Percentiles rank a stretch among this genome's conserved stretches.
phyloP scores from a whole-genome alignment of 2,113 vertebrate genomes.

The Apteryx owenii region DNA sequence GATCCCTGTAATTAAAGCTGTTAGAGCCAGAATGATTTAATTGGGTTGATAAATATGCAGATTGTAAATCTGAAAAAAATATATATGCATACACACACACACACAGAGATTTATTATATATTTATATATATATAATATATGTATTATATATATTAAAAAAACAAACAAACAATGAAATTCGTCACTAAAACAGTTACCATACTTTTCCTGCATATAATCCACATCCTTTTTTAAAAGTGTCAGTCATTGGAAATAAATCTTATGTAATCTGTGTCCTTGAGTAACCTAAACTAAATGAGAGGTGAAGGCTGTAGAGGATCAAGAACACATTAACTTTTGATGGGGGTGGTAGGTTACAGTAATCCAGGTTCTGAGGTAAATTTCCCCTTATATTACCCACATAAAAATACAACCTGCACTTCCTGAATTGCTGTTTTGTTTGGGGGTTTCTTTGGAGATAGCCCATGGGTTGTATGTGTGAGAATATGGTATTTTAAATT shows the following conservation, averaged over 20 bases:
- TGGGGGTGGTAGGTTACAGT: background rate
- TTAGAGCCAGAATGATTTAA: background rate
- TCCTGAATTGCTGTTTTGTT: background rate
- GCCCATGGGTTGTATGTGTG: background rate
- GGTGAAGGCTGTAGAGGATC: slow-evolving; percentile 9
- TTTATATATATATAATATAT: background rate
- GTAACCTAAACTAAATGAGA: background rate
- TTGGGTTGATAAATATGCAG: background rate
- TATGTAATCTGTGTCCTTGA: slow-evolving; percentile 4
- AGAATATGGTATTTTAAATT: background rate
- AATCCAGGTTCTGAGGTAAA: slow-evolving; percentile 22
- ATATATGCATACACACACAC: background rate
- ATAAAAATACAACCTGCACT: background rate
- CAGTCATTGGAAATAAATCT: background rate
- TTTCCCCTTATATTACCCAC: slow-evolving; percentile 11
- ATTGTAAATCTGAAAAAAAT: background rate
- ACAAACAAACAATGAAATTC: background rate
- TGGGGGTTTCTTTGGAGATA: background rate
- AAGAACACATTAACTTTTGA: background rate
- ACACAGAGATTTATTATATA: background rate
- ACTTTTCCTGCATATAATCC: background rate
- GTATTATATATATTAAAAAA: too few relatives aligned
- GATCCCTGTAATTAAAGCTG: background rate
- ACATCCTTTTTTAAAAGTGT: background rate
- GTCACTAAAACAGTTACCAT: background rate